Evolutionary conservation across 2,113 vertebrate genomes (phyloP), one percentile per base, ranked within the genome.

Genomic region (Sterrhoptilus dennistouni): DNA sequence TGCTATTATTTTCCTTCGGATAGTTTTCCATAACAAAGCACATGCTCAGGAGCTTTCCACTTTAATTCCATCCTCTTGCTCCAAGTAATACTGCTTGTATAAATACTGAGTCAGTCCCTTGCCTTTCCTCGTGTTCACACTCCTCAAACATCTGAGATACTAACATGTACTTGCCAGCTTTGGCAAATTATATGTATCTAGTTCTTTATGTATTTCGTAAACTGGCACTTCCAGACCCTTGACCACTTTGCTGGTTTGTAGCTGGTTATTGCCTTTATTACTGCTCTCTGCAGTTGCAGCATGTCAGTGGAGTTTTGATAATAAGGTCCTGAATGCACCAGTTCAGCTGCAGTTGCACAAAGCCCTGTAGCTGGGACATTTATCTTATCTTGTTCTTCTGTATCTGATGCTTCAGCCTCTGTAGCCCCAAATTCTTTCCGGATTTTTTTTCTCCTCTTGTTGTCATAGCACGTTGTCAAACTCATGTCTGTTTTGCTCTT

Each of bases 401-500:
- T 88, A 92, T 96, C 96, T 96, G 95, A 97, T 96, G 83, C 85
- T 94, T 93, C 96, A 96, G 90, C 95, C 93, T 97, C 94, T 93
- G 90, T 96, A 95, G 95, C 95, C 96, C 93, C 96, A 95, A 94
- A 96, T 93, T 96, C 95, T 92, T 94, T 93, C 75, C 1, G 42
- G 8, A 23, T 12, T 80, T 86, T 74, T 86, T 90, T 90, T 61
- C 36, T 29, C 10, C 3, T 28, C 86, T 90, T 97, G 95, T 97
- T 96, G 90, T 96, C 92, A 92, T 96, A 92, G 85, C 90, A 93
- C 90, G 4, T 95, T 96, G 92, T 96, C 96, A 96, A 96, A 96
- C 95, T 94, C 92, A 68, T 94, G 96, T 94, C 96, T 97, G 90
- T 95, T 96, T 96, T 96, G 92, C 93, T 96, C 95, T 92, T 96